Evolutionary conservation across 2,797 vertebrate species (phyloP), one percentile per base, ranked within the genome.

Genomic region (Channallabes apus): DNA sequence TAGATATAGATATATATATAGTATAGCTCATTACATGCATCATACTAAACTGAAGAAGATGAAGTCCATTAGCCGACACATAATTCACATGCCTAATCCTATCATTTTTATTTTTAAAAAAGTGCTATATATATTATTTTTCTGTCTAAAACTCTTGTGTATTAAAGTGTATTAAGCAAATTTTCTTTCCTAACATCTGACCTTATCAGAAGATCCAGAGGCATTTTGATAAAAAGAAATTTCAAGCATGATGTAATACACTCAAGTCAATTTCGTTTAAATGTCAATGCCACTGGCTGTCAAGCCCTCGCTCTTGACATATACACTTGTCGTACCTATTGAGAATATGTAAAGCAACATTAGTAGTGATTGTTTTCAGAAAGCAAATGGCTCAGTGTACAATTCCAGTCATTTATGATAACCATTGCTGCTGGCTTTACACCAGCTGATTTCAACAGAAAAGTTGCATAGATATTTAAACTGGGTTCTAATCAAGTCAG

Each of bases 111-210:
- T 58, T 17, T 56, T 75, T n/a, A n/a, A n/a, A n/a, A n/a, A n/a
- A n/a, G n/a, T n/a, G n/a, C n/a, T n/a, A n/a, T 73, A 27, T 77
- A 41, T 9, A 24, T 46, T 46, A 3, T 51, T 22, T 22, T 15
- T 61, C 38, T 79, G 38, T 92, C 73, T 32, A 51, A 84, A n/a
- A 3, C 58, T 90, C 89, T 93, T 92, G 90, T 20, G 41, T 93
- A 94, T 95, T 91, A 91, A 88, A 94, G 95, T 96, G 92, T 90
- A 93, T 94, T 93, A 68, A 88, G 88, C 87, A 94, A 95, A 94
- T 94, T 93, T 90, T 94, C 91, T 27, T 93, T 91, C 82, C 68
- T 93, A 94, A 94, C 93, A 95, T 93, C 51, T 96, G 96, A 96
- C 95, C 96, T 97, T 97, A 95, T 97, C 90, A 87, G 32, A 75